phyloP scores from a whole-genome alignment of 1,140 invertebrate species.

The Nasonia longicornis region DNA sequence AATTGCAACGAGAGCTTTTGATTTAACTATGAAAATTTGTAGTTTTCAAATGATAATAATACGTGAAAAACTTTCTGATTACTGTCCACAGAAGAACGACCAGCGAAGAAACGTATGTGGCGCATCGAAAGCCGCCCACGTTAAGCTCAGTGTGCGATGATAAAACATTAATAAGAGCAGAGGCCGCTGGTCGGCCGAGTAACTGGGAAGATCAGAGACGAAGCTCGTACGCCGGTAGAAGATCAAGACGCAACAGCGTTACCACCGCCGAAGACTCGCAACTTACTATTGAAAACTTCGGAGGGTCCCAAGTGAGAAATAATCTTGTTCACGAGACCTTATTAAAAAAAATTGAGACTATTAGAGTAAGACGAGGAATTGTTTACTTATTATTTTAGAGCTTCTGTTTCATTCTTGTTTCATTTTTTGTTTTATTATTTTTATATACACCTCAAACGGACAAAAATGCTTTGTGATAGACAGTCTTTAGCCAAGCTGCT shows the following conservation, averaged over 20 bases:
- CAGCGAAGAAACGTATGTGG: conserved; percentile 80
- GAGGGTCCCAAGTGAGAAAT: conserved; percentile 79
- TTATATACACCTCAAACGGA: conserved; percentile 32
- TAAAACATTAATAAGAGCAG: conserved; percentile 66
- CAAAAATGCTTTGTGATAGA: conserved; percentile 34
- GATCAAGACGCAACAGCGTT: conserved; percentile 86
- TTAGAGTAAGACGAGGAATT: conserved; percentile 50
- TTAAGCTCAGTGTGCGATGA: conserved; percentile 76
- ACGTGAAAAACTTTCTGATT: not conserved
- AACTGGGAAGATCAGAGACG: conserved; percentile 83
- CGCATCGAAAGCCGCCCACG: conserved; percentile 85
- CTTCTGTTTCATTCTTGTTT: conserved; percentile 36
- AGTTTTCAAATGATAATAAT: not conserved
- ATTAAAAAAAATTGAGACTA: conserved; percentile 50
- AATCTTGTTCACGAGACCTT: conserved; percentile 48
- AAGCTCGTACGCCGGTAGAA: conserved; percentile 81
- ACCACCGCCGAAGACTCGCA: conserved; percentile 88
- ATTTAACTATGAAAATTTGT: not conserved
- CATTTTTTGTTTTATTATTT: conserved; percentile 37
- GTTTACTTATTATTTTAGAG: conserved; percentile 46
- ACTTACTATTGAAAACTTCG: conserved; percentile 92
- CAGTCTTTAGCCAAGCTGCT: conserved; percentile 11
- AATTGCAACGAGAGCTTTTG: not conserved
- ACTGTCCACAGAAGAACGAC: conserved; percentile 56
- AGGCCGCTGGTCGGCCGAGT: conserved; percentile 84